Conservation (phyloP, 2,888 invertebrate species). For the Lamellibrachia satsuma region DNA sequence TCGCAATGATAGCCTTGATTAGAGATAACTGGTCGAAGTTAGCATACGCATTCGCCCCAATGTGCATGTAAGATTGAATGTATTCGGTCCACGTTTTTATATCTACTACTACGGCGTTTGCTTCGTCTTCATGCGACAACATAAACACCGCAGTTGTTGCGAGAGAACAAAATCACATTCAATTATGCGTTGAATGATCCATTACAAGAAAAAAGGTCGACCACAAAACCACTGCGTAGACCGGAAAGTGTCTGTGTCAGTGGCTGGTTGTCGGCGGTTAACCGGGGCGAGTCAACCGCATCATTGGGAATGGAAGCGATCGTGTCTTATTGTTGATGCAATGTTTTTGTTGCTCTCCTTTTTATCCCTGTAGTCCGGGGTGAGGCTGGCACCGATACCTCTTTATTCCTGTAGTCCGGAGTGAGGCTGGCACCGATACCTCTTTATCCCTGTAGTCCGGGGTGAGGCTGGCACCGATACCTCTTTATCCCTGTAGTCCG, state of each 20-base stretch:
- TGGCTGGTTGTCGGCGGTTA: background rate
- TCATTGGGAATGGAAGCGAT: too few species aligned
- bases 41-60: background rate
- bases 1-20: too few species aligned
- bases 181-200: background rate
- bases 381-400: too few species aligned
- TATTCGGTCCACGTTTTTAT: background rate
- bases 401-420: too few species aligned
- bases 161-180: slow-evolving; percentile 18
- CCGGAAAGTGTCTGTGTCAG: background rate
- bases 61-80: background rate
- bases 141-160: background rate
- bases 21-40: background rate
- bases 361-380: too few species aligned
- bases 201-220: slow-evolving; percentile 17
- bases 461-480: too few species aligned
- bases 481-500: too few species aligned
- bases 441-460: too few species aligned
- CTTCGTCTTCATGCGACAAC: background rate
- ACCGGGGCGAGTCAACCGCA: too few species aligned
- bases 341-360: too few species aligned
- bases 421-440: too few species aligned
- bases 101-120: background rate
- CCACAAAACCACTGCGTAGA: slow-evolving; percentile 21
- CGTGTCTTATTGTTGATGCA: too few species aligned